Percentiles rank a stretch among this genome's conserved stretches.
phyloP scores from a whole-genome alignment of 1,140 invertebrate species.

The Cotesia vestalis region DNA sequence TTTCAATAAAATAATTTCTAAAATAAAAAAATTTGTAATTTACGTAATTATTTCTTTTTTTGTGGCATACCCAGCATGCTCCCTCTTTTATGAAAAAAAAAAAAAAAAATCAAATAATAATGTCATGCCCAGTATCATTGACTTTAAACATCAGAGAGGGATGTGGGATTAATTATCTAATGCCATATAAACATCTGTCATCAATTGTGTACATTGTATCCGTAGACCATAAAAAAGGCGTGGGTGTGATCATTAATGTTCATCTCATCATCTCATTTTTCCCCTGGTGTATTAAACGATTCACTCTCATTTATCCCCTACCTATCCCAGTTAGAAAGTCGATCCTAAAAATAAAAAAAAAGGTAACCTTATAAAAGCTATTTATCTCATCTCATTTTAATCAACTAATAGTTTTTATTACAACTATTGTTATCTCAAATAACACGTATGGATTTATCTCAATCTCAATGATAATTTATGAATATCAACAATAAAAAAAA shows the following conservation, averaged over 20 bases:
- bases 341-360: slow-evolving; percentile 9
- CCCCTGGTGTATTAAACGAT: slow-evolving; percentile 1
- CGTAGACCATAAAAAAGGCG: slow-evolving; percentile 14
- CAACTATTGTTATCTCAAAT: slow-evolving; percentile 12
- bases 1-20: no score
- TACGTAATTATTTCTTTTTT: no score
- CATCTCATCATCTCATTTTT: slow-evolving; percentile 23
- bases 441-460: no score
- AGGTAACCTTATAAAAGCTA: slow-evolving; percentile 1
- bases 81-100: no score
- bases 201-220: slow-evolving; percentile 35
- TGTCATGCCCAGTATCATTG: no score
- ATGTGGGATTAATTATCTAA: slow-evolving; percentile 58
- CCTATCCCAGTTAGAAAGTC: neutral
- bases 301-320: no score
- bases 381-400: no score
- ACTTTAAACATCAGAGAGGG: no score
- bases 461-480: neutral
- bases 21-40: no score
- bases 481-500: neutral
- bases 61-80: no score
- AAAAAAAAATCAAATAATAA: no score
- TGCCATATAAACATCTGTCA: slow-evolving; percentile 56
- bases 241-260: slow-evolving; percentile 26
- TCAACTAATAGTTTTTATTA: no score